Base-by-base conservation (phyloP, 2,888 invertebrate genomes). In the Calameuta idolon region DNA sequence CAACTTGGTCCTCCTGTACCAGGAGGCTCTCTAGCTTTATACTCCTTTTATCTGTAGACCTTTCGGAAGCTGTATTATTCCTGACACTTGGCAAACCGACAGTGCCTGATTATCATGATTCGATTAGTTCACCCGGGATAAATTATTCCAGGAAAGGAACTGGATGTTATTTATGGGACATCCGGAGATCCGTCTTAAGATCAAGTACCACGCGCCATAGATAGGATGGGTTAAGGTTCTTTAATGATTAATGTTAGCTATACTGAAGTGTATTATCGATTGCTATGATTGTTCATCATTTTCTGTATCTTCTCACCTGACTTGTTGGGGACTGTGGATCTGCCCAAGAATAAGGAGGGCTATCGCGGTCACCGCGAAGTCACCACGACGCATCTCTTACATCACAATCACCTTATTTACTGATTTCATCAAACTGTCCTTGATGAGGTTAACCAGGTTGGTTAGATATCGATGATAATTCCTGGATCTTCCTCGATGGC, bases 351-450 rank as follows among this genome's bases (percentile, higher is more conserved):
- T 85, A 80, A 91, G 87, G 83, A 91, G 90, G 90, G 90, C 90
- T 89, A 91, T 90, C 91, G 91, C 91, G 91, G 88, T 89, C 84
- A 90, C 89, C 91, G 91, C 91, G 91, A 91, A 88, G 88, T 90
- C 91, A 89, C 89, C 90, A 83, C 90, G 90, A 89, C 91, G 91
- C 91, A 91, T 91, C 89, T 91, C 91, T 91, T 89, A 90, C 90
- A 90, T 90, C 90, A 91, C 90, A 89, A 87, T 89, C 86, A 87
- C 84, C 87, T 87, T 88, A 84, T 87, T 88, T 82, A 87, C 88
- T 87, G 85, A 87, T 87, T 85, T 85, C 84, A 83, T 83, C 79
- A 84, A 85, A 84, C 83, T 81, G 82, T 82, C 55, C 55, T 55
- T 23, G 55, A 55, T 55, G 55, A 55, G 55, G 55, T 55, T 55